Base-by-base conservation (phyloP, 30 jellyfish, hydroid and myxozoan species). In the Aurelia sp. region DNA sequence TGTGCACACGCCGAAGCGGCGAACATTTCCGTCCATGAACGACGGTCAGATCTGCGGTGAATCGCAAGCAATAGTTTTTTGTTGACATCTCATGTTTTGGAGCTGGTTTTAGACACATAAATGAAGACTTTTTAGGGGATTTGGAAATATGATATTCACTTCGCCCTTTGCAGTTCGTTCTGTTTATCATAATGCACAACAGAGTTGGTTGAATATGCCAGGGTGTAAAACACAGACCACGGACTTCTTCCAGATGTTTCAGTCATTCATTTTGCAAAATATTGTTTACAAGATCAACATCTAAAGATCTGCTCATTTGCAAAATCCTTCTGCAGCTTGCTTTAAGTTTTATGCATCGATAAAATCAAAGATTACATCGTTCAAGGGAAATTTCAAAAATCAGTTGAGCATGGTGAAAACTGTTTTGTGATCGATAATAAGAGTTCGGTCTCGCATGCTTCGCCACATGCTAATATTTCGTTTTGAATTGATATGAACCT, bases 221-320 rank as follows among this genome's bases (percentile, higher is more conserved):
- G 50, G 31, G 55, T 44, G 27, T 66, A 81, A 81, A 65, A 81
- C 37, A 53, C 83, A 63, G 90, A 81, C 90, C 90, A 81, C 51
- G 83, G 35, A 55, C 75, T 62, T 81, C 66, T 31, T 81, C 81
- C 73, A 81, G 84, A 50, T 81, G 84, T 48, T 81, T 66, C 90
- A 66, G 70, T 81, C 90, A 81, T 81, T 81, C 83, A 67, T 81
- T 81, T 81, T 69, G 23, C 15, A 59, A n/a, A 62, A 20, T 21
- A 68, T 41, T 63, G 88, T 77, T 77, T 77, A 77, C 78, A 30
- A 73, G 52, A 12, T 40, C 52, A 50, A 77, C 76, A 71, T n/a
- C 27, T 3, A 62, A 62, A 61, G 33, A 52, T 77, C 66, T 62
- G 88, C 58, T 62, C 67, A 41, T 11, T 53, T 61, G 88, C 82